Percentiles rank a stretch among this genome's conserved stretches.
Conservation (phyloP, 2,888 invertebrate genomes). For the Cristatella mucedo region DNA sequence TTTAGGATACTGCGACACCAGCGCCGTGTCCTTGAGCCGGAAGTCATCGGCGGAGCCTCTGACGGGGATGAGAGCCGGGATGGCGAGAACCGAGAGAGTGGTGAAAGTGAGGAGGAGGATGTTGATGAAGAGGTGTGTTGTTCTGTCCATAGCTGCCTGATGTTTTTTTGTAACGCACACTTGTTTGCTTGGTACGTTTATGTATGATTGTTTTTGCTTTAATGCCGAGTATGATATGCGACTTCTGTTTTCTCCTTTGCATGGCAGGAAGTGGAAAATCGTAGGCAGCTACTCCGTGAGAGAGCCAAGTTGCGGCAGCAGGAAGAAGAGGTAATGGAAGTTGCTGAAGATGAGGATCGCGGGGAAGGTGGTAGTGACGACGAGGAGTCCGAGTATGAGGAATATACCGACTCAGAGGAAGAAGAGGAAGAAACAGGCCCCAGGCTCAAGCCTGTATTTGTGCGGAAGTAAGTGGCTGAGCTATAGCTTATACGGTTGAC, state of each 20-base stretch:
- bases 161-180: neutral
- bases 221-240: neutral
- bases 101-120: constrained; percentile 30
- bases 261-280: neutral
- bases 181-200: neutral
- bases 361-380: constrained; percentile 38
- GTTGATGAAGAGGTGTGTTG: constrained; percentile 31
- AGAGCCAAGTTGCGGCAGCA: constrained; percentile 33
- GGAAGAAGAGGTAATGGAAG: constrained; percentile 27
- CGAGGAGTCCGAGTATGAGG: constrained; percentile 55
- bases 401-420: constrained; percentile 46
- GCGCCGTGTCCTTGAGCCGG: constrained; percentile 31
- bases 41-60: constrained; percentile 39
- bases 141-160: too few relatives aligned
- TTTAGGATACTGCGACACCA: constrained; percentile 26
- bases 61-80: constrained; percentile 34
- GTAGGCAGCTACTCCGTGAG: constrained; percentile 44
- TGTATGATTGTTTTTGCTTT: neutral
- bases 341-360: too few relatives aligned
- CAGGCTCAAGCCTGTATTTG: constrained; percentile 79
- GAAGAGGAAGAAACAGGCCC: constrained; percentile 59
- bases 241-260: too few relatives aligned
- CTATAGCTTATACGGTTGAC: too few relatives aligned
- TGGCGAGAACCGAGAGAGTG: constrained; percentile 48
- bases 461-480: too few relatives aligned